Base-by-base conservation (phyloP, 92 coral and sea anemone genomes). In the Phymanthus crucifer region DNA sequence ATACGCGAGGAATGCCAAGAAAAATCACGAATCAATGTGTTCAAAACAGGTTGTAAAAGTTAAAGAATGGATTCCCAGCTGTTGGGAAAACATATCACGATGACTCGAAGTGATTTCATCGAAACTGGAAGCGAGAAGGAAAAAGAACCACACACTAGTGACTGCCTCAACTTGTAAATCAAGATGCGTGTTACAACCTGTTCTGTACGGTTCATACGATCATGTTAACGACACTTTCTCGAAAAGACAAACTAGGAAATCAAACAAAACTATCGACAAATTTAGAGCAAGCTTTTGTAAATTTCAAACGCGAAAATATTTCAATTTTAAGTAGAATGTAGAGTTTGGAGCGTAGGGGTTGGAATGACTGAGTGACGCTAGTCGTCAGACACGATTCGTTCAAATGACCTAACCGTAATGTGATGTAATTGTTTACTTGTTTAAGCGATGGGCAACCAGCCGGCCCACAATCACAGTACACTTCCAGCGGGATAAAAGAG, bases 381-480 rank as follows among this genome's bases (percentile, higher is more conserved):
- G 85, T 77, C 50, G 36, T 58, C 72, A 88, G 97, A 90, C 90
- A 92, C 14, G 48, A 10, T 78, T 87, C 91, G 87, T 81, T 74
- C 48, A 31, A 71, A 92, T 90, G 82, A 92, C 87, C 92, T 90
- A 87, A 84, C 92, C 90, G 38, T 16, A 33, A 48, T 61, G 88
- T 92, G 91, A 92, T 87, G 97, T 92, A 87, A 92, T 92, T 92
- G 71, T 82, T 87, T 71, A 90, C 84, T 84, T 32, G 90, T 90
- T 87, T 80, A 58, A 67, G 52, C 83, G 79, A 81, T 70, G 87
- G 82, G 70, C 69, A 47, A 87, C 76, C 78, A 40, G 78, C 54
- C 52, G 18, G 67, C 73, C 75, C 48, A 57, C 32, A 86, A 85
- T 32, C 85, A 81, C 72, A 72, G 24, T 21, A 32, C 12, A 76